Evolutionary conservation across 1,140 invertebrate species (phyloP), one percentile per base, ranked within the genome.

Genomic region (Drosophila nigrodunni): DNA sequence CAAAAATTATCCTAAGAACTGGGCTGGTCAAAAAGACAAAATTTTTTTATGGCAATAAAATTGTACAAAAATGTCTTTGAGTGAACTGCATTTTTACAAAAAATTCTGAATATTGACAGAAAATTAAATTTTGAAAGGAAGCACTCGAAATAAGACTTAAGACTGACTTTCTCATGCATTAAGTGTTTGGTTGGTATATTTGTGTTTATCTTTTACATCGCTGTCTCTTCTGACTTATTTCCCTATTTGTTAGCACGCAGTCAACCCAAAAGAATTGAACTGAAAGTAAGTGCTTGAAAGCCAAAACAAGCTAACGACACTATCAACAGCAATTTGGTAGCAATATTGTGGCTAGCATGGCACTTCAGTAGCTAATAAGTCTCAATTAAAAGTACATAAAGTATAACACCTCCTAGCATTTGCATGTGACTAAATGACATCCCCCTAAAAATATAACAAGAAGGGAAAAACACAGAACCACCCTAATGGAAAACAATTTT

Each of bases 371-470:
- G 74, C 80, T 89, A 89, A 89, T 89, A 89, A 89, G 85, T 89
- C 85, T 85, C 86, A 89, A 89, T 89, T 90, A 89, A 89, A 89
- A 90, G 86, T 90, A 89, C 85, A 89, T 89, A 89, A 89, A 90
- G 61, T 77, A 90, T 86, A 90, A 89, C 85, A 89, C 85, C 85
- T 90, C 85, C 68, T 75, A 83, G 82, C 82, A 87, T 87, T 87
- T 87, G 83, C 83, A 87, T 88, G 82, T 64, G 82, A 69, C 35
- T 67, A 30, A 61, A 61, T 50, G 15, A 47, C 55, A 62, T 46
- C 59, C 62, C 62, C 35, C 44, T 15, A 7, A 8, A 1, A 9
- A 13, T 9, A 52, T 61, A 54, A 57, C 35, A 25, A 34, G 25
- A 41, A 10, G 8, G 18, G 50, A 49, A 34, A 18, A n/a, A 52